Evolutionary conservation across 23 tunicate species (phyloP).

Genomic region (Styela plicata): DNA sequence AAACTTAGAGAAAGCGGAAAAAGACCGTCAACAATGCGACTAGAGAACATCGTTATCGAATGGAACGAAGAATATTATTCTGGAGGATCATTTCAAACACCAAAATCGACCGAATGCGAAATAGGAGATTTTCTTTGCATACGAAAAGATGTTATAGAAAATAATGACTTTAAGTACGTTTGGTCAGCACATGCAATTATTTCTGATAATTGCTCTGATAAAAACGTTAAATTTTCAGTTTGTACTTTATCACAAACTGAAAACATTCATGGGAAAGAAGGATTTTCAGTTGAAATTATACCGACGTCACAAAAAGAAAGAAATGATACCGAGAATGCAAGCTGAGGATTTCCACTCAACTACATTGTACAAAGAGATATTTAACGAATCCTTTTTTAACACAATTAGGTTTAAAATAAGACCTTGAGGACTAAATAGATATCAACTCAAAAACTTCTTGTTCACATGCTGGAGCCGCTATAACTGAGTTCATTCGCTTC

Average conservation of each 20-base stretch:
- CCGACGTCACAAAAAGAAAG: no score
- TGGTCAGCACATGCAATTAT: not conserved
- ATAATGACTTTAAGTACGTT: not conserved
- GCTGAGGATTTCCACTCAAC: no score
- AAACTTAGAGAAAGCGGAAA: not conserved
- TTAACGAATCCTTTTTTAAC: no score
- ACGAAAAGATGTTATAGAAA: not conserved
- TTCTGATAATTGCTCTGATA: not conserved
- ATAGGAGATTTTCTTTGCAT: not conserved
- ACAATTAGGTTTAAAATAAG: no score
- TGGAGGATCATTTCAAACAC: not conserved
- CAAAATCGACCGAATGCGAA: not conserved
- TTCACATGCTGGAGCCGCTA: no score
- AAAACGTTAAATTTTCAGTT: not conserved
- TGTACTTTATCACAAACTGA: not conserved
- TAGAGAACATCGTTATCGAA: not conserved
- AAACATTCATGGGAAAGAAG: no score
- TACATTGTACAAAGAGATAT: no score
- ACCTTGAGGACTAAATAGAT: no score
- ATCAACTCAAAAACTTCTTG: no score
- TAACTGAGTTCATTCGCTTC: no score
- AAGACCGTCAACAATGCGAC: not conserved
- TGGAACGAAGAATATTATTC: not conserved
- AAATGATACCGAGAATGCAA: no score
- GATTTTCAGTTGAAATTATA: no score